Evolutionary conservation across 2,797 vertebrate genomes (phyloP).

Genomic region (Anableps anableps): DNA sequence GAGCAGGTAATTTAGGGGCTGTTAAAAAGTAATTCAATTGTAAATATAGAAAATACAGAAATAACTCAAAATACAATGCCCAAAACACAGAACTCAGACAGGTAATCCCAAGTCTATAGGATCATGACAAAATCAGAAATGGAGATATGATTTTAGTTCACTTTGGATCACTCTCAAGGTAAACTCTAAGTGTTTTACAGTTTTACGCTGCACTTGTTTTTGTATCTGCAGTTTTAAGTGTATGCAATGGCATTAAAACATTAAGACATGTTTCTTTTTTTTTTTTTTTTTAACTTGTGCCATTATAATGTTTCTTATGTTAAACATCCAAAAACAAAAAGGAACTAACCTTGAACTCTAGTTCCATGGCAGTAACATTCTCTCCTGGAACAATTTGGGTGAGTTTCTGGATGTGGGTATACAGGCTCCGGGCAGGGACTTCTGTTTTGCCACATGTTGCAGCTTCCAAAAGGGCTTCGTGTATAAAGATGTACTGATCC

Average conservation of each 20-base stretch:
- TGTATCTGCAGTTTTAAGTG: not conserved
- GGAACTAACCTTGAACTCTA: constrained; percentile 92
- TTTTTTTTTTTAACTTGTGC: not conserved
- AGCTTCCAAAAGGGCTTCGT: constrained; percentile 93
- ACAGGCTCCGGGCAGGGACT: constrained; percentile 91
- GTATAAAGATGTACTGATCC: constrained; percentile 97
- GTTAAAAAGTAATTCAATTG: too few relatives aligned
- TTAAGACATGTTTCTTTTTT: not conserved
- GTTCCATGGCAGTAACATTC: constrained; percentile 90
- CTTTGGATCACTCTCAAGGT: too few relatives aligned
- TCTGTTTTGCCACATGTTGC: constrained; percentile 90
- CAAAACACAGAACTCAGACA: too few relatives aligned
- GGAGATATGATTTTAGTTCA: too few relatives aligned
- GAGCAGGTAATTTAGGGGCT: too few relatives aligned
- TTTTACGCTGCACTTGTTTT: too few relatives aligned
- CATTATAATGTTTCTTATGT: not conserved
- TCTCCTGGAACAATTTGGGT: constrained; percentile 87
- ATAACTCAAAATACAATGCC: too few relatives aligned
- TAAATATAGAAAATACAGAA: too few relatives aligned
- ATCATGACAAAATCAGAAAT: too few relatives aligned
- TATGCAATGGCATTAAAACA: not conserved
- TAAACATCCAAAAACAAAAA: not conserved
- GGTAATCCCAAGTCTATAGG: too few relatives aligned
- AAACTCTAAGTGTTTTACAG: too few relatives aligned
- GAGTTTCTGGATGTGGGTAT: constrained; percentile 94